phyloP scores from a whole-genome alignment of 2,797 vertebrate species.

The Glossophaga mutica region DNA sequence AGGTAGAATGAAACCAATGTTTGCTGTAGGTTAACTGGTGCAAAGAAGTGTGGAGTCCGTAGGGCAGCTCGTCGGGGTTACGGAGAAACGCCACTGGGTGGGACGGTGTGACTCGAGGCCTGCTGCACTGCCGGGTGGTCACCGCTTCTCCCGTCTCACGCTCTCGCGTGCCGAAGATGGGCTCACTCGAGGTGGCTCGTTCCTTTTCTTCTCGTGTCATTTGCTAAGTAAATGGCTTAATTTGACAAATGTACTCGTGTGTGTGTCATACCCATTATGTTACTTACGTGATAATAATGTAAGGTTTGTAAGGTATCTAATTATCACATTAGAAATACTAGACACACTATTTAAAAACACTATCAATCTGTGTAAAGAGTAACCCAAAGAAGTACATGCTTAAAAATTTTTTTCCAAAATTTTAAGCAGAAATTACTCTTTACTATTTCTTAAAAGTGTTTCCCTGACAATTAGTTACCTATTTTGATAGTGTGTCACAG shows the following conservation, averaged over 20 bases:
- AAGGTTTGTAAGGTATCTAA: neutral
- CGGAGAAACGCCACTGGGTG: neutral
- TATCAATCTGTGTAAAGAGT: neutral
- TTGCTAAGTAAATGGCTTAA: neutral
- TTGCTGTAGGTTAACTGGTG: neutral
- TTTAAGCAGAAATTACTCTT: constrained; percentile 21
- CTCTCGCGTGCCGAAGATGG: neutral
- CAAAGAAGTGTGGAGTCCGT: neutral
- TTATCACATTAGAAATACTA: neutral
- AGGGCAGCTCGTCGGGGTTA: neutral
- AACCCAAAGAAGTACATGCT: neutral
- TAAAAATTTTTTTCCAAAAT: neutral
- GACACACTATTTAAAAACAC: neutral
- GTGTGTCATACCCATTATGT: neutral
- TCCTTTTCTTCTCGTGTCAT: neutral
- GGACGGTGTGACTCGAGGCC: neutral
- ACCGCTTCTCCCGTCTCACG: neutral
- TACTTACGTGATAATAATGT: neutral
- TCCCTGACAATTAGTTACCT: neutral
- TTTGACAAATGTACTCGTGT: neutral
- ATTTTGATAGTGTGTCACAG: constrained; percentile 12
- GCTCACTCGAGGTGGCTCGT: neutral
- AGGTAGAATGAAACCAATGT: neutral
- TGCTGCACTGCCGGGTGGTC: neutral
- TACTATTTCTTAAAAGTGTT: neutral